phyloP scores from a whole-genome alignment of 2,113 vertebrate species.

The Cryptotis parvus region DNA sequence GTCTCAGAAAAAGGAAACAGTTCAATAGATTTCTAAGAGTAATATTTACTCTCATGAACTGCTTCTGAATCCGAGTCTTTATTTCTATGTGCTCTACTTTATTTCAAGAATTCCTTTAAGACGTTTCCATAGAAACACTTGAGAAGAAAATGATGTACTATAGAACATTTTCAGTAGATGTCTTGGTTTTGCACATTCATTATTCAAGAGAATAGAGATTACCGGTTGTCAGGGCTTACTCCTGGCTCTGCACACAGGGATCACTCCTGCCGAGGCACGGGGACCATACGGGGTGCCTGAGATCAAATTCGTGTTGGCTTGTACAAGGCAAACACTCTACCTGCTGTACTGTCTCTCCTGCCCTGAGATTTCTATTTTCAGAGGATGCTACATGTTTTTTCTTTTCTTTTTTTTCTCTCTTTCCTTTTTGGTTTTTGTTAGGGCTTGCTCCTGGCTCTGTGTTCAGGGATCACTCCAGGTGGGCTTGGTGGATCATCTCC shows the following conservation, averaged over 20 bases:
- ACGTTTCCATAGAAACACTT: constrained; percentile 65
- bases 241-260: no score
- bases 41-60: constrained; percentile 58
- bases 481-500: no score
- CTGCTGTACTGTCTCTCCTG: no score
- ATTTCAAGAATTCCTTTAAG: constrained; percentile 70
- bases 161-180: not conserved
- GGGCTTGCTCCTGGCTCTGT: no score
- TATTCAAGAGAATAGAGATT: constrained; percentile 48
- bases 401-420: no score
- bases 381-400: not conserved
- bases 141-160: constrained; percentile 53
- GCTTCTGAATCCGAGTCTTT: constrained; percentile 38
- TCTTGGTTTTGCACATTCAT: constrained; percentile 55
- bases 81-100: constrained; percentile 61
- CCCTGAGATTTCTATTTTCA: not conserved
- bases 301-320: no score
- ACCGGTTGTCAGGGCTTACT: not conserved
- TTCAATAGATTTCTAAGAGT: constrained; percentile 57
- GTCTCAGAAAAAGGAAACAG: constrained; percentile 34
- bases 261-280: no score
- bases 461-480: no score
- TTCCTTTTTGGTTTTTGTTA: no score
- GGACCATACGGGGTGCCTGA: no score
- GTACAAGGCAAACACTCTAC: no score